Evolutionary conservation across 2,797 vertebrate species (phyloP).

Genomic region (Acanthopagrus latus): DNA sequence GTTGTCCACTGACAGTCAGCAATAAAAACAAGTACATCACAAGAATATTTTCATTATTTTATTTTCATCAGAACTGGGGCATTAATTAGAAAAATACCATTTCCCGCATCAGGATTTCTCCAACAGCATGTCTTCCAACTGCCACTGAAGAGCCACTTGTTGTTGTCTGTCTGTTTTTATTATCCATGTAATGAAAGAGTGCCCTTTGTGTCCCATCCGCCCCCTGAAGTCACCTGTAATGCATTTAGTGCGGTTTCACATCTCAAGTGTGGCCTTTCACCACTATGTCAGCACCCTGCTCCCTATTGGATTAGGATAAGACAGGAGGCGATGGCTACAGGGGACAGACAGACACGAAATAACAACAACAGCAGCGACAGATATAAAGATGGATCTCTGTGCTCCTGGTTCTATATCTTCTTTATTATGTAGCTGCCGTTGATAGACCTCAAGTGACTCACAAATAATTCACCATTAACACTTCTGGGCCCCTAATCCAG

Average conservation of each 20-base stretch:
- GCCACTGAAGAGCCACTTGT: constrained; percentile 22
- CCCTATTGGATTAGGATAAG: constrained; percentile 75
- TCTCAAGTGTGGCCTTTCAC: constrained; percentile 62
- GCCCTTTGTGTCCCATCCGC: constrained; percentile 74
- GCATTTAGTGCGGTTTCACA: constrained; percentile 72
- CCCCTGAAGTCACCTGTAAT: constrained; percentile 77
- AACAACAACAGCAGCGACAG: constrained; percentile 26
- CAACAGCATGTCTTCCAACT: constrained; percentile 30
- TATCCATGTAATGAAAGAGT: constrained; percentile 64
- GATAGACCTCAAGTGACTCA: constrained; percentile 42
- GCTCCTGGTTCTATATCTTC: constrained; percentile 36
- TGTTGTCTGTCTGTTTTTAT: constrained; percentile 55
- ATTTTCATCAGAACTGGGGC: not conserved
- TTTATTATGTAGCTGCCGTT: constrained; percentile 19
- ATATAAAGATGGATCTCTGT: constrained; percentile 34
- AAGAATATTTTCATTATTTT: not conserved
- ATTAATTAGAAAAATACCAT: no score
- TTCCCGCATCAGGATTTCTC: constrained; percentile 13
- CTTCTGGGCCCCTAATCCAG: constrained; percentile 42
- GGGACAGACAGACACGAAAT: constrained; percentile 25
- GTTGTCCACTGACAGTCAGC: no score
- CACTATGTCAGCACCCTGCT: constrained; percentile 58
- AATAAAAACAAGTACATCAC: not conserved
- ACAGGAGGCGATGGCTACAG: constrained; percentile 56
- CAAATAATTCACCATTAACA: constrained; percentile 55